Base-by-base conservation (phyloP, 2,113 vertebrate species). In the Sinocyclocheilus anshuiensis region DNA sequence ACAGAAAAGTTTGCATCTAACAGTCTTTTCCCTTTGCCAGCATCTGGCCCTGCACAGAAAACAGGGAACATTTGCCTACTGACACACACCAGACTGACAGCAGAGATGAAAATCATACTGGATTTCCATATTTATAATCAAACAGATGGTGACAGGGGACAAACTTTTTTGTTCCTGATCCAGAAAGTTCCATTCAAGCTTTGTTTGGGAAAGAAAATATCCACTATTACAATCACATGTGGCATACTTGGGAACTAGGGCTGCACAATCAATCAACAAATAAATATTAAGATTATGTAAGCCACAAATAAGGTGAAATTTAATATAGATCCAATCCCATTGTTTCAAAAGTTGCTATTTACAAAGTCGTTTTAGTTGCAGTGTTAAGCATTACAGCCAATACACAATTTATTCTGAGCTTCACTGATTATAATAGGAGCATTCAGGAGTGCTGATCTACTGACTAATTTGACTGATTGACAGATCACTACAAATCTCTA, bases 31-130 rank as follows among this genome's bases (percentile, higher is more conserved):
- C 59, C 57, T 63, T 24, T 29, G 11, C 74, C 50, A 24, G 24
- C 74, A 63, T n/a, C 65, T 82, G 61, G 24, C 57, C 42, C 72
- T 50, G n/a, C 16, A 26, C 76, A 61, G 12, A 61, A 26, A 69
- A 77, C 77, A 63, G 26, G n/a, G 16, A 61, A 24, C 61, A 87
- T 89, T 89, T 87, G 86, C 88, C 50, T 87, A 84, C 50, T 45
- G 81, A 6, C 75, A 59, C 74, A 72, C 63, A 15, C 4, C 12
- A 72, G 36, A 26, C 18, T 59, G 53, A n/a, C 26, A 78, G n/a
- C 22, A 3, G 16, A 26, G 85, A 89, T 86, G 59, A 50, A 86
- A 75, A 84, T 86, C 85, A 39, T 8, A 4, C 24, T 72, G 81
- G 33, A 84, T 86, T 89, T 89, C 15, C 88, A 84, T 86, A 84